phyloP scores from a whole-genome alignment of 2,797 vertebrate genomes.

The Valencia hispanica region DNA sequence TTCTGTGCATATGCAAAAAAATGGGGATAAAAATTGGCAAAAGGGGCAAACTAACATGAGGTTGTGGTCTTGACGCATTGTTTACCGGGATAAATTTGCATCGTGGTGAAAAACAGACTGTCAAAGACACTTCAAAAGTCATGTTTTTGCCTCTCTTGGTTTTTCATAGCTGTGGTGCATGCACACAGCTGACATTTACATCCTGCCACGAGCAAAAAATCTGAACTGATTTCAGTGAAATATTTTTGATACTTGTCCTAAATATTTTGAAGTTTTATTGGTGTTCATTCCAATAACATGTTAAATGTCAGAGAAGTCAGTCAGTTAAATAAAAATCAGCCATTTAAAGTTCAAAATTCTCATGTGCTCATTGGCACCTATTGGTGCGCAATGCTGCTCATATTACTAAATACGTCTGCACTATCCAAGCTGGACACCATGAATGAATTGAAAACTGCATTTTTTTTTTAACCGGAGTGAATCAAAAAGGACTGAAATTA shows the following conservation, averaged over 20 bases:
- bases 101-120: not conserved
- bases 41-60: not conserved
- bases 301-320: not conserved
- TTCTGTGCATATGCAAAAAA: too few relatives aligned
- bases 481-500: constrained; percentile 43
- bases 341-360: not conserved
- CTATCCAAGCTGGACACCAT: not conserved
- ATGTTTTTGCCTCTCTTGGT: not conserved
- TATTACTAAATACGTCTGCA: not conserved
- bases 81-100: not conserved
- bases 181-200: not conserved
- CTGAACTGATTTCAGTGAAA: not conserved
- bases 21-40: too few relatives aligned
- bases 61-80: not conserved
- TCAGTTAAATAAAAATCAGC: not conserved
- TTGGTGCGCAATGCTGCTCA: not conserved
- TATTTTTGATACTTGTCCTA: not conserved
- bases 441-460: not conserved
- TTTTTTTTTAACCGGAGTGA: constrained; percentile 3
- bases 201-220: not conserved
- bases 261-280: not conserved
- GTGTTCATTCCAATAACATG: not conserved
- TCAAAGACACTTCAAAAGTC: not conserved
- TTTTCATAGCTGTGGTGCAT: not conserved
- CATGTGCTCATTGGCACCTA: not conserved